Conservation (phyloP, 2,113 vertebrate genomes). For the Sitta europaea region DNA sequence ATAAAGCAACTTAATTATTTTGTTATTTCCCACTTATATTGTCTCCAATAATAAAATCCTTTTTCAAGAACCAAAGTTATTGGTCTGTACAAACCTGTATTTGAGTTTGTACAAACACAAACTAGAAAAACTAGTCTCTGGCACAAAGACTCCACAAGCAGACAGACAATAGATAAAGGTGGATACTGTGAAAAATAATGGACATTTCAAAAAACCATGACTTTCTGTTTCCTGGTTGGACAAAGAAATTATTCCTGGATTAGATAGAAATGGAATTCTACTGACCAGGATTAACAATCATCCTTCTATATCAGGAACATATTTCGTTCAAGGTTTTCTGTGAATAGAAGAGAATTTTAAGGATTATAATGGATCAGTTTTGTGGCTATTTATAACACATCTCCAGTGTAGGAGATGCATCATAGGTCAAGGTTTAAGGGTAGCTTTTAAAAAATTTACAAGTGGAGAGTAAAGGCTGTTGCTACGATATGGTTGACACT, state of each 20-base stretch:
- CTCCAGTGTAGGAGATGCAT: background rate
- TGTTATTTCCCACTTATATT: background rate
- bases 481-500: background rate
- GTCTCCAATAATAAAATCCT: background rate
- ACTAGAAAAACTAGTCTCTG: background rate
- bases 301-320: background rate
- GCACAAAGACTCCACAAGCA: background rate
- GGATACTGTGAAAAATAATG: background rate
- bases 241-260: background rate
- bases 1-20: background rate
- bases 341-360: background rate
- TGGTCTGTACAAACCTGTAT: too few relatives aligned
- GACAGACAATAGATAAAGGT: background rate
- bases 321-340: background rate
- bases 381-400: background rate
- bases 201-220: background rate
- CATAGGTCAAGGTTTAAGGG: background rate
- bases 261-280: background rate
- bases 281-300: background rate
- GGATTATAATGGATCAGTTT: background rate
- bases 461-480: background rate
- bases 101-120: background rate
- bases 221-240: background rate
- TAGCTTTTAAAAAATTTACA: background rate
- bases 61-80: background rate